phyloP scores from a whole-genome alignment of 2,797 vertebrate genomes.

The Choloepus didactylus region DNA sequence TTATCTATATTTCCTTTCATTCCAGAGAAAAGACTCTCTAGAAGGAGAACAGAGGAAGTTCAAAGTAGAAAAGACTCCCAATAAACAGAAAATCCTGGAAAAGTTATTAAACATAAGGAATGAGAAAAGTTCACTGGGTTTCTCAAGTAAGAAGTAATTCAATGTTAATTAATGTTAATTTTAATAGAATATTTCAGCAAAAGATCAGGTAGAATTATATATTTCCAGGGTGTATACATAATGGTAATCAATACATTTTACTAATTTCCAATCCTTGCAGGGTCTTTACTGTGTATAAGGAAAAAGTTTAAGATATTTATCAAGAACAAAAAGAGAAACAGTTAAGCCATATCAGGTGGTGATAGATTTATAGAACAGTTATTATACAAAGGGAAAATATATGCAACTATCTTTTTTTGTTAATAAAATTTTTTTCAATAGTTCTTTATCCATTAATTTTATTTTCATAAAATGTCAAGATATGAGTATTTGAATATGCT shows the following conservation, averaged over 20 bases:
- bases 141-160: background rate
- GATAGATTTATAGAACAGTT: background rate
- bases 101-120: background rate
- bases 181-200: background rate
- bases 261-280: background rate
- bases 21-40: background rate
- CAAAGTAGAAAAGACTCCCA: background rate
- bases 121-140: background rate
- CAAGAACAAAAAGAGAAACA: background rate
- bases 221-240: background rate
- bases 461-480: background rate
- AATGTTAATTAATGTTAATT: background rate
- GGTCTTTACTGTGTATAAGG: background rate
- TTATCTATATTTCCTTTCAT: background rate
- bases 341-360: background rate
- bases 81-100: background rate
- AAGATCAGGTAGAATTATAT: background rate
- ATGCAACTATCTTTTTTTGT: background rate
- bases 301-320: background rate
- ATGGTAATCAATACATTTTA: fast-evolving
- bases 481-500: background rate
- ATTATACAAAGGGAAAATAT: background rate
- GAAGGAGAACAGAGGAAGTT: background rate
- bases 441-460: background rate
- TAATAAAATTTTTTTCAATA: background rate